phyloP scores from a whole-genome alignment of 37 sponge, comb jelly and placozoan species.

The Beroe ovata region DNA sequence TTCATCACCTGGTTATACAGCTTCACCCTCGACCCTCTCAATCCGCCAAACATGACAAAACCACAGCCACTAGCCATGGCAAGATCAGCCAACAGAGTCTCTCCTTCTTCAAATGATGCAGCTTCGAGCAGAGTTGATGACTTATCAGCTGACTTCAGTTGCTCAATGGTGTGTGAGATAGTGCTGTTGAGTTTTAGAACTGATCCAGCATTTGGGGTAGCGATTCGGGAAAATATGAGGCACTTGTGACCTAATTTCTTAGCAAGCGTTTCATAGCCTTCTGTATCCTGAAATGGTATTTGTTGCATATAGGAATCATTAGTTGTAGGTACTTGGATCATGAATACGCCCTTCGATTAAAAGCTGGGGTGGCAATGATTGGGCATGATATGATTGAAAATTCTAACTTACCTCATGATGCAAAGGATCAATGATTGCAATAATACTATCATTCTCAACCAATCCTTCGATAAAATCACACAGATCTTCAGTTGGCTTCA shows the following conservation, averaged over 20 bases:
- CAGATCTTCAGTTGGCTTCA: slow-evolving; percentile 45
- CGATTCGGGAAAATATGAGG: slow-evolving; percentile 2
- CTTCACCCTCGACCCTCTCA: neutral
- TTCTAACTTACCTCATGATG: slow-evolving; percentile 48
- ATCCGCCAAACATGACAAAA: slow-evolving; percentile 55
- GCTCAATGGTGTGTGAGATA: neutral
- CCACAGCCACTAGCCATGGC: slow-evolving; percentile 40
- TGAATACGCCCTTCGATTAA: neutral
- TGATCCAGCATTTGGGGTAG: neutral
- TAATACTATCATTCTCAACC: slow-evolving; percentile 23
- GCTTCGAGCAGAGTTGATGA: neutral
- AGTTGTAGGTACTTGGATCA: neutral
- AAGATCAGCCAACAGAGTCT: slow-evolving; percentile 3
- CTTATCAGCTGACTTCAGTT: neutral
- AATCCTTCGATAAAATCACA: slow-evolving; percentile 31
- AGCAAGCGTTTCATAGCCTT: slow-evolving; percentile 3
- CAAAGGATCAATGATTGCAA: slow-evolving; percentile 36
- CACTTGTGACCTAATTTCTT: slow-evolving; percentile 25
- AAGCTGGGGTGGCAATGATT: neutral
- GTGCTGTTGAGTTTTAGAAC: neutral
- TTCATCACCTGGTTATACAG: neutral
- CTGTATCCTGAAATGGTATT: slow-evolving; percentile 38
- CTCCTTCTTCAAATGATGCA: slow-evolving; percentile 9
- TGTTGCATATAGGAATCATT: no score
- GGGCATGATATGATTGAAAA: neutral